Evolutionary conservation across 2,797 vertebrate genomes (phyloP), one percentile per base, ranked within the genome.

Genomic region (Semotilus atromaculatus): DNA sequence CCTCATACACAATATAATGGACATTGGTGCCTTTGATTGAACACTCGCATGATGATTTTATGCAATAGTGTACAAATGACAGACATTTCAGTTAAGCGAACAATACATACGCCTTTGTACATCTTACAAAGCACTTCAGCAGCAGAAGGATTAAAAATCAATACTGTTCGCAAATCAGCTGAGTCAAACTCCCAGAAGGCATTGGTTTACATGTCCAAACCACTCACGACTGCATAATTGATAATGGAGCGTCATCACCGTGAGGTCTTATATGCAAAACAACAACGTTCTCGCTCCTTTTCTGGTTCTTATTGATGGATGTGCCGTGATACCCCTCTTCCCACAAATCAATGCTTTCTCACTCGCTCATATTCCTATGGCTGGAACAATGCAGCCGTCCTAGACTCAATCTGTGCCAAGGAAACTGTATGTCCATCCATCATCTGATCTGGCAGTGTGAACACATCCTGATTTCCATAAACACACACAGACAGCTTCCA

Each of bases 401-500:
- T 64, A 48, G 66, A 78, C 40, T 80, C 48, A 9, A 70, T 80
- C 31, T 75, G 43, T 60, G 36, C 48, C 80, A 82, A 29, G 34
- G 23, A 78, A 66, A 60, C 60, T 67, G 38, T 79, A 66, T 53
- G 40, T 66, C 79, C 80, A 82, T 87, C 83, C 66, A 84, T 86
- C 76, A 84, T 75, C 38, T 38, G 80, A 82, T 72, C 62, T 77
- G 40, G 40, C 16, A 82, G 62, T 70, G 68, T 60, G 66, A 67
- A 55, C 40, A 64, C 34, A 67, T 55, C 45, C 67, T 74, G 45
- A 83, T 81, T 73, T 77, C 70, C 83, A 84, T 82, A 82, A 87
- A 84, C 80, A 85, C 62, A 84, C 48, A 80, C 73, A 85, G 84
- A 88, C 74, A 84, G 31, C 26, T 81, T 85, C 86, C 74, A 89